Percentiles rank a stretch among this genome's conserved stretches.
Conservation (phyloP, 64 coral and sea anemone species). For the Catalaphyllia jardinei region DNA sequence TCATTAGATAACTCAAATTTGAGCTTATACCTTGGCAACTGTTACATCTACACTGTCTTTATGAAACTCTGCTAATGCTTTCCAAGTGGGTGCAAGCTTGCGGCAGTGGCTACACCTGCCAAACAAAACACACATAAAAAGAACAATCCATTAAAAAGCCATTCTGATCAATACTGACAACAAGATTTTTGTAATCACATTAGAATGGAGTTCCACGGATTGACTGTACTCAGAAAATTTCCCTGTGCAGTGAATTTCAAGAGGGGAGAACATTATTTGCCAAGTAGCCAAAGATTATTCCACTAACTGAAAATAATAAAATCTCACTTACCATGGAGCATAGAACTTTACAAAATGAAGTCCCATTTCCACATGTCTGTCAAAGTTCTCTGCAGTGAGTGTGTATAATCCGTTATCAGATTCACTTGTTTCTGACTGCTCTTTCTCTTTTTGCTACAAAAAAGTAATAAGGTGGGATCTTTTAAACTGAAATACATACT, state of each 20-base stretch:
- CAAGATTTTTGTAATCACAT: no score
- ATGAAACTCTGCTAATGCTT: conserved; percentile 67
- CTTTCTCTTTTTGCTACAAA: conserved; percentile 1
- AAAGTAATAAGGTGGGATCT: not conserved
- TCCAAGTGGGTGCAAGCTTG: conserved; percentile 86
- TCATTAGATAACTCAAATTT: no score
- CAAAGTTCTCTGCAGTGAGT: conserved; percentile 78
- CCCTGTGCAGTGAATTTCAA: no score
- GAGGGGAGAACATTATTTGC: no score
- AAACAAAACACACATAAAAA: not conserved
- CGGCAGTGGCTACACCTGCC: conserved; percentile 88
- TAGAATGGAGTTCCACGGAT: no score
- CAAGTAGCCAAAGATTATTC: no score
- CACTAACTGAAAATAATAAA: not conserved
- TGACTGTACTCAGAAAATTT: no score
- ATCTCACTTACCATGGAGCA: conserved; percentile 76
- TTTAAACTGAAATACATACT: not conserved
- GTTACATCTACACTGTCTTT: conserved; percentile 75
- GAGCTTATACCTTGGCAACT: conserved; percentile 62
- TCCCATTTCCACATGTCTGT: conserved; percentile 74
- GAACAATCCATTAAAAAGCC: not conserved
- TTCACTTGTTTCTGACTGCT: not conserved
- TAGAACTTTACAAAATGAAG: conserved; percentile 91
- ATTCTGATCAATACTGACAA: no score
- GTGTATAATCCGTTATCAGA: conserved; percentile 42